These are phyloP conservation scores for Pseudococcus longispinus DNA, from an alignment of 2,888 invertebrate species.

Conservation along the genomic window DNA sequence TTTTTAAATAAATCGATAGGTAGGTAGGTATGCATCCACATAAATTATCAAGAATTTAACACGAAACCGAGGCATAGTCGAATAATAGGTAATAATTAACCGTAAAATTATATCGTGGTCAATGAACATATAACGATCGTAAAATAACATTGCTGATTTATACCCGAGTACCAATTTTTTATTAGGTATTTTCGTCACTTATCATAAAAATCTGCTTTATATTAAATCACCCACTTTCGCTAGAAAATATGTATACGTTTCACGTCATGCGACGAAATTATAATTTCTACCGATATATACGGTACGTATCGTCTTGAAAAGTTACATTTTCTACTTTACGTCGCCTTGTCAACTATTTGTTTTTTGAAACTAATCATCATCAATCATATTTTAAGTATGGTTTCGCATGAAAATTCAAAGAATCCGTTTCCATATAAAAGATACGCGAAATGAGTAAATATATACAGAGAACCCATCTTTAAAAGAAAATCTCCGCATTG, in stretches of 20 bases:
- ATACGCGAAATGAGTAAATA: slow-evolving; percentile 19
- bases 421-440: slow-evolving; percentile 10
- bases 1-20: too few relatives aligned
- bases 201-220: neutral
- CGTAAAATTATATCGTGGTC: neutral
- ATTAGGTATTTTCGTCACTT: neutral
- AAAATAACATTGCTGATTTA: neutral
- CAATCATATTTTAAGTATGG: slow-evolving; percentile 34
- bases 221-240: neutral
- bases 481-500: neutral
- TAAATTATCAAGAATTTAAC: neutral
- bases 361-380: slow-evolving; percentile 34
- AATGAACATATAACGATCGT: neutral
- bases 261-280: slow-evolving; percentile 19
- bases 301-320: slow-evolving; percentile 22
- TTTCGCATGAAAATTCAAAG: slow-evolving; percentile 34
- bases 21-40: too few relatives aligned
- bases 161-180: neutral
- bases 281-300: slow-evolving; percentile 23
- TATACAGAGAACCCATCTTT: neutral
- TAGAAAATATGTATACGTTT: neutral
- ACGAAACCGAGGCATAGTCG: neutral
- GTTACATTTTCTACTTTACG: slow-evolving; percentile 23
- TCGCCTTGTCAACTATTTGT: slow-evolving; percentile 34
- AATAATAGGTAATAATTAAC: neutral